Evolutionary conservation across 2,113 vertebrate species (phyloP).

Genomic region (Pipa parva): DNA sequence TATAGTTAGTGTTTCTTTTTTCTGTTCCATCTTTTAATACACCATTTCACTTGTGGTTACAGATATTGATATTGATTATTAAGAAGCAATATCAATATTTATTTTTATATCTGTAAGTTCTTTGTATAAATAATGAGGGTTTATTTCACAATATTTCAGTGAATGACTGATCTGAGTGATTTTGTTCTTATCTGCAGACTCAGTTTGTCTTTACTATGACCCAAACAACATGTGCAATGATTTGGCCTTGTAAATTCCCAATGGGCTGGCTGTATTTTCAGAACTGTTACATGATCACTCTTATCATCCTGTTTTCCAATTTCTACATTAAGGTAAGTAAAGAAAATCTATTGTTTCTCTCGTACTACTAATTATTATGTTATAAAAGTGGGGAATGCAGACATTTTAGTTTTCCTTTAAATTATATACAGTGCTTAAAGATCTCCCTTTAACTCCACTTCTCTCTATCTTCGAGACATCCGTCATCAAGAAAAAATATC

Average conservation of each 20-base stretch:
- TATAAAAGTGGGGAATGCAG: not conserved
- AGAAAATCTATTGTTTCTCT: not conserved
- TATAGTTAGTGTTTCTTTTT: too few species aligned
- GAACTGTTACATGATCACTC: conserved; percentile 86
- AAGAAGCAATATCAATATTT: too few species aligned
- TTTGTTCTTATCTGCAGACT: conserved; percentile 62
- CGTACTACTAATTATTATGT: too few species aligned
- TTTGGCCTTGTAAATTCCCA: conserved; percentile 88
- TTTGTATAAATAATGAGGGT: conserved; percentile 25
- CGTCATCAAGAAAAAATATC: too few species aligned
- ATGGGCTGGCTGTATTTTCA: conserved; percentile 91
- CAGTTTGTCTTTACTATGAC: conserved; percentile 90
- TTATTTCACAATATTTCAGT: conserved; percentile 31
- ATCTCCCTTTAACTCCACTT: too few species aligned
- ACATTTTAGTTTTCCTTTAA: too few species aligned
- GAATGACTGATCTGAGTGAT: not conserved
- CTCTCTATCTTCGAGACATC: too few species aligned
- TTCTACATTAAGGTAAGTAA: conserved; percentile 87
- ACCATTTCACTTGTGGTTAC: too few species aligned
- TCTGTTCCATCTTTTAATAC: too few species aligned
- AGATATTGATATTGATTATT: too few species aligned
- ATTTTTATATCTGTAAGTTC: too few species aligned
- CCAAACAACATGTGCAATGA: conserved; percentile 80
- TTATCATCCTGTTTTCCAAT: conserved; percentile 88
- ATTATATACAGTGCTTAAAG: too few species aligned